Evolutionary conservation across 2,113 vertebrate species (phyloP), one percentile per base, ranked within the genome.

Genomic region (Scomber japonicus): DNA sequence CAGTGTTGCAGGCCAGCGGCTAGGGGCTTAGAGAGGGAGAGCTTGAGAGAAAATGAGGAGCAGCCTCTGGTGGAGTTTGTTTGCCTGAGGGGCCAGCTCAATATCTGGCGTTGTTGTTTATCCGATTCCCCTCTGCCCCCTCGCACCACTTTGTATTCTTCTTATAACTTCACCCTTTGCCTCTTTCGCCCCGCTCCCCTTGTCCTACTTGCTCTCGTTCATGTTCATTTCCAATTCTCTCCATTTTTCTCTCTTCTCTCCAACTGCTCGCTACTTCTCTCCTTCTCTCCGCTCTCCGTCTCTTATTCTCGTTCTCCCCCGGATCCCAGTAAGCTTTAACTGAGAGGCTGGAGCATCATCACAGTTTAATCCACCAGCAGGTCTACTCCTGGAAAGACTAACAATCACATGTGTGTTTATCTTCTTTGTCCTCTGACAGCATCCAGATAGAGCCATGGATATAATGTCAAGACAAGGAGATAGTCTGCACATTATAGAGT

Each of bases 41-140:
- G 57, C 75, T 46, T 75, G 21, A 66, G 80, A 84, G 74, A 69
- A 82, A 88, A 84, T 86, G 81, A 85, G 76, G 81, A 75, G 85
- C 75, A 24, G 68, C 67, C 84, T 85, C 80, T 74, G 86, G 78
- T 81, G 31, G 68, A 73, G 83, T 80, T 79, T 71, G 55, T 82
- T 77, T 75, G 71, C 87, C 84, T 51, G 49, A 73, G 84, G 79
- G 74, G 44, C 78, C 75, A 19, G 83, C 86, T 92, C 81, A 64
- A 75, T 91, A 77, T 84, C 84, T 82, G 69, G 44, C 63, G n/a
- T 54, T 66, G 70, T 72, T 82, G 87, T 75, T 81, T 69, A 77
- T 76, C 79, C 55, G 11, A 30, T 63, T 74, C 72, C 72, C 73
- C 55, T 71, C 73, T 65, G 78, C 62, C 50, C 35, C 70, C 76